Evolutionary conservation across 2,113 vertebrate genomes (phyloP).

Genomic region (Coptodon bakossiorum): DNA sequence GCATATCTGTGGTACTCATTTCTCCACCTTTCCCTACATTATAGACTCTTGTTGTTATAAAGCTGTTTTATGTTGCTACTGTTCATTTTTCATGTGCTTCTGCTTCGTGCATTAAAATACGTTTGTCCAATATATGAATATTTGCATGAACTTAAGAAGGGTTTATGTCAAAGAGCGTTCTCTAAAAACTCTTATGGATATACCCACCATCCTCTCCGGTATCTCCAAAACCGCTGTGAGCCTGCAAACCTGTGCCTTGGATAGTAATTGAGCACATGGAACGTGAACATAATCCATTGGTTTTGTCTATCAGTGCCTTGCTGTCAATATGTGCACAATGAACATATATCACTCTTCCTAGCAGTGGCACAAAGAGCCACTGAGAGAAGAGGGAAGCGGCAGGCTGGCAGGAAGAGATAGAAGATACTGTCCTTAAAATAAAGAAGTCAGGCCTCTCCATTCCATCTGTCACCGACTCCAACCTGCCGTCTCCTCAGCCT

Average conservation of each 20-base stretch:
- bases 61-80: neutral
- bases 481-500: slow-evolving; percentile 26
- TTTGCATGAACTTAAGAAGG: neutral
- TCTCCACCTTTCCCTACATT: neutral
- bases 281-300: neutral
- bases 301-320: neutral
- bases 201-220: neutral
- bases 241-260: neutral
- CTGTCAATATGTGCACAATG: neutral
- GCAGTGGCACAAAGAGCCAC: neutral
- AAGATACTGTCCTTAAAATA: slow-evolving; percentile 55
- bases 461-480: slow-evolving; percentile 57
- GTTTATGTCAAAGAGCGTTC: neutral
- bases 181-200: neutral
- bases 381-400: slow-evolving; percentile 1
- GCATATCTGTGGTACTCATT: neutral
- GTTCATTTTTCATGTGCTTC: neutral
- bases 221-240: neutral
- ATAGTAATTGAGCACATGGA: neutral
- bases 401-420: slow-evolving; percentile 55
- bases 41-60: neutral
- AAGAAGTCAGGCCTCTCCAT: slow-evolving; percentile 55
- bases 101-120: neutral
- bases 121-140: neutral
- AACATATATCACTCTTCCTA: neutral